Evolutionary conservation across 2,888 invertebrate species (phyloP), one percentile per base, ranked within the genome.

Genomic region (Eumacrocentrus americanus): DNA sequence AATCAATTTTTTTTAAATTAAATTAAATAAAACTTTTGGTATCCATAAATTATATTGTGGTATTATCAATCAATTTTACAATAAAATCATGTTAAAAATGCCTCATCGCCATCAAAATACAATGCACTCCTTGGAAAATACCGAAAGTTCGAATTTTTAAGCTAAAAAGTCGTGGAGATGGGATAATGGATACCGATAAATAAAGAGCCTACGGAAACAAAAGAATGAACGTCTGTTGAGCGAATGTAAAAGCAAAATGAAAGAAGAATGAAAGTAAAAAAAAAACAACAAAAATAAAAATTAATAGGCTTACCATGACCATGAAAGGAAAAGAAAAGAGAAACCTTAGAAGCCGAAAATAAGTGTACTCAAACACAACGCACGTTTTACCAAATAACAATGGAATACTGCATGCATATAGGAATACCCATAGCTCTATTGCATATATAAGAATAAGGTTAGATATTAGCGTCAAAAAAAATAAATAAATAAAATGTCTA

Each of bases 351-450:
- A 60, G 51, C 57, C 50, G 58, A 61, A 50, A 65, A 63, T 64
- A 66, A 61, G 63, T 65, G 65, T 66, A 65, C 65, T 66, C 63
- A 55, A 62, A 53, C 64, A 68, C 64, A 66, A 67, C 58, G 66
- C 69, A 69, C 67, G 66, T 70, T 71, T 70, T 69, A 71, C 70
- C 70, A 71, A 73, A 73, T 73, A 72, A 73, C 66, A 66, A 72
- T 69, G 69, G 65, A 72, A 68, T 69, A 72, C 66, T 71, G 71
- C 72, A 74, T 71, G 72, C 69, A 65, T 72, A 71, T 46, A 67
- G 40, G 46, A 62, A 66, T 42, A 66, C 57, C 42, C 56, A 50
- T 64, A 67, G 64, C 22, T 67, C 42, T 63, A 63, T 48, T 37
- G 62, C 35, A 46, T 46, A 54, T 37, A 60, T 65, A 66, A 63